Percentiles rank a stretch among this genome's conserved stretches.
phyloP scores from a whole-genome alignment of 2,888 invertebrate genomes.

The Amiota minor region DNA sequence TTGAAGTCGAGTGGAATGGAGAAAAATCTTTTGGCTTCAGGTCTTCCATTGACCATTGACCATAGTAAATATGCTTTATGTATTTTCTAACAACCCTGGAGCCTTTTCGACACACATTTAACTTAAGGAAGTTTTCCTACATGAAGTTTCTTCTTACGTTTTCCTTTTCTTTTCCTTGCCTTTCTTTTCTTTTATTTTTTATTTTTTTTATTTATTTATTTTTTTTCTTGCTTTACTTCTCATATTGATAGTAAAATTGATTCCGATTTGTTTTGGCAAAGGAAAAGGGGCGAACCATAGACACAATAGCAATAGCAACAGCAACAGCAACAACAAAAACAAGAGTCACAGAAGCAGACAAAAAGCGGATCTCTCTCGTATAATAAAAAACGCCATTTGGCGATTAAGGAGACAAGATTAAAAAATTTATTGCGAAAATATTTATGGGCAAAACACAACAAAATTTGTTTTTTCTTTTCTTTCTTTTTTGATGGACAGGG shows the following conservation, averaged over 20 bases:
- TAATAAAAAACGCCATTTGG: conserved; percentile 73
- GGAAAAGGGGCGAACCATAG: not conserved
- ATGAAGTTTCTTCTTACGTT: no score
- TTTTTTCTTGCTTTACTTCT: not conserved
- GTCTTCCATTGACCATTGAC: not conserved
- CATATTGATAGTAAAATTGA: conserved; percentile 48
- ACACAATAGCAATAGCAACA: no score
- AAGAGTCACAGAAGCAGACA: conserved; percentile 15
- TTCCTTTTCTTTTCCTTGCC: no score
- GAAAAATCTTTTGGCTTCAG: no score
- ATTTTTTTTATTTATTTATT: no score
- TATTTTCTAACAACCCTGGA: not conserved
- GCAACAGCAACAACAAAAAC: conserved; percentile 33
- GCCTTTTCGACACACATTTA: not conserved
- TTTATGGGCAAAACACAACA: conserved; percentile 65
- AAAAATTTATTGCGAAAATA: conserved; percentile 75
- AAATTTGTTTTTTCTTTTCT: not conserved
- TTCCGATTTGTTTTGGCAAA: conserved; percentile 41
- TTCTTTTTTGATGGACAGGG: not conserved
- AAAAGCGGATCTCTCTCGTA: conserved; percentile 54
- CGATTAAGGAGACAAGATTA: conserved; percentile 74
- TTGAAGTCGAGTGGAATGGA: not conserved
- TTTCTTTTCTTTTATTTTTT: no score
- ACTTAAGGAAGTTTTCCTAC: no score
- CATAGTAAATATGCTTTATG: conserved; percentile 4